phyloP scores from a whole-genome alignment of 2,888 invertebrate genomes.

The Phoenoteleia sp. region DNA sequence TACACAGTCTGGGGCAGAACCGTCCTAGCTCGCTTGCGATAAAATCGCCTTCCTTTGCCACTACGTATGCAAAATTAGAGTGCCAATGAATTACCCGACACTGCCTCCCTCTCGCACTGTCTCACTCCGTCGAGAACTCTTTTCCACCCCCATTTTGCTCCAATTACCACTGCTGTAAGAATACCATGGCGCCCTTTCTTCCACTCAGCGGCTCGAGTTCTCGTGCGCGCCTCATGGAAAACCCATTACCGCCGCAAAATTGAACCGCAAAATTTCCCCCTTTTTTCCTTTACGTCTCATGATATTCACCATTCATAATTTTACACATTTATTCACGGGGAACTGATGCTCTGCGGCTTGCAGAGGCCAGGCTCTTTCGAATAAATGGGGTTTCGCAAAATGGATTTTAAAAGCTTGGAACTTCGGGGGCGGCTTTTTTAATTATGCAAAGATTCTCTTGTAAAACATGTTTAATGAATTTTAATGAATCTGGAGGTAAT shows the following conservation, averaged over 20 bases:
- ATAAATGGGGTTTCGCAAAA: too few relatives aligned
- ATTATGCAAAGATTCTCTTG: too few relatives aligned
- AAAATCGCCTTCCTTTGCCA: slow-evolving; percentile 43
- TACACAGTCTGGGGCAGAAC: too few relatives aligned
- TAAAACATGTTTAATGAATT: too few relatives aligned
- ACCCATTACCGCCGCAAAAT: slow-evolving; percentile 66
- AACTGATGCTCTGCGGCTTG: too few relatives aligned
- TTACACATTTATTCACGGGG: background rate
- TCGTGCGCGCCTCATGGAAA: slow-evolving; percentile 59
- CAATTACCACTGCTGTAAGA: slow-evolving; percentile 68
- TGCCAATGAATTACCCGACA: slow-evolving; percentile 70
- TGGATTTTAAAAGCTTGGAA: too few relatives aligned
- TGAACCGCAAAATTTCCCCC: slow-evolving; percentile 39
- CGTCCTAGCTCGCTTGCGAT: slow-evolving; percentile 8
- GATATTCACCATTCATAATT: slow-evolving; percentile 14
- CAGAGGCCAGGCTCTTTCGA: too few relatives aligned
- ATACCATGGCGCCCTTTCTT: slow-evolving; percentile 66
- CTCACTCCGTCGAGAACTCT: slow-evolving; percentile 23
- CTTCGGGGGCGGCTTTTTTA: too few relatives aligned
- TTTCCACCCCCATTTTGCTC: slow-evolving; percentile 52
- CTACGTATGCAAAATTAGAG: slow-evolving; percentile 69
- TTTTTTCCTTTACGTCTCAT: background rate
- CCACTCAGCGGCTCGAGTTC: slow-evolving; percentile 45
- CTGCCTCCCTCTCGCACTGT: slow-evolving; percentile 22
- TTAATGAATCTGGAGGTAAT: too few relatives aligned